Base-by-base conservation (phyloP, 1,140 invertebrate genomes). In the Panagrolaimus sp. region DNA sequence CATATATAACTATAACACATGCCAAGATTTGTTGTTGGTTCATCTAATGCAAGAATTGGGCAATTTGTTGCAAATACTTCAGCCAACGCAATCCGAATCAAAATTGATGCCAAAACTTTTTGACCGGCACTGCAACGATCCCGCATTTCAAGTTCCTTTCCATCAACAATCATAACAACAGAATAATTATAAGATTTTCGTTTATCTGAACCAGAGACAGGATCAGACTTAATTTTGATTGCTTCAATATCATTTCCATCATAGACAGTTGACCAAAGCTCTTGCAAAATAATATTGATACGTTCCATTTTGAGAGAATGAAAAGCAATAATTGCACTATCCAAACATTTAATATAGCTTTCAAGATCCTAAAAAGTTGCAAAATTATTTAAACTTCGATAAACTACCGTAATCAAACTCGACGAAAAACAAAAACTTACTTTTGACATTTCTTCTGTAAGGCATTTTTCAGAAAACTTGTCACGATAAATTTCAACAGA, bases 1-100 rank as follows among this genome's bases (percentile, higher is more conserved):
- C n/a, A 78, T 45, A 21, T 17, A 17, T 63, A 89, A 88, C 65
- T 89, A 26, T 12, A 38, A 97, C 91, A 85, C 98, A 98, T 85
- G 85, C 99, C 96, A 72, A 98, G 86, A 87, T 98, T 99, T 7
- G 96, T 98, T 0, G 96, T 99, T 0, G 96, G 96, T 86, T 99
- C 96, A 85, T 99, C 96, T 15, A 99, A 84, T 0, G 96, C 92
- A 24, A 99, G 85, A 67, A 99, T 90, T 15, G 93, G 93, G 85
- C 95, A 99, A 77, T 93, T 90, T 28, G 87, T 83, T 84, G 89
- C 91, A 79, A 99, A 98, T 1, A 93, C 94, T 83, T 98, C 93
- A 0, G 95, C 94, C 63, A 99, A 86, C 12, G 96, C 95, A 82
- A 99, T 89, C 65, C 96, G 88, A 79, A 99, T 96, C 47, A 99